Evolutionary conservation across 2,113 vertebrate genomes (phyloP).

Genomic region (Ameiurus melas): DNA sequence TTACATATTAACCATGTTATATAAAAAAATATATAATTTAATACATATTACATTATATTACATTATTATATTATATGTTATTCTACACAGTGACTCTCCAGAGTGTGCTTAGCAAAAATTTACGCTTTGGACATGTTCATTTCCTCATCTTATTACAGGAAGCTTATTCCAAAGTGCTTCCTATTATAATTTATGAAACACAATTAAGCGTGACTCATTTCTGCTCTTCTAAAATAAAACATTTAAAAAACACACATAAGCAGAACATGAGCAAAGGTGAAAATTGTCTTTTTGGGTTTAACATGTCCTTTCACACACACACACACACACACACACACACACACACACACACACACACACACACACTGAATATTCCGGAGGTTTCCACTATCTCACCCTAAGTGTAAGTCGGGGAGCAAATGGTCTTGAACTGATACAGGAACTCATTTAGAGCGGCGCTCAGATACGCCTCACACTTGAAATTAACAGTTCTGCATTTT

Average conservation of each 20-base stretch:
- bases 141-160: slow-evolving; percentile 75
- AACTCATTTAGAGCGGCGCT: slow-evolving; percentile 59
- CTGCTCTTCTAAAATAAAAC: slow-evolving; percentile 66
- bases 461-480: slow-evolving; percentile 49
- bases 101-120: slow-evolving; percentile 69
- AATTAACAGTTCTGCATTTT: slow-evolving; percentile 46
- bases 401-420: slow-evolving; percentile 50
- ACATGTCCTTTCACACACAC: not conserved
- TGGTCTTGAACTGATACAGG: slow-evolving; percentile 59
- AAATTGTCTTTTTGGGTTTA: slow-evolving; percentile 62
- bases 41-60: not conserved
- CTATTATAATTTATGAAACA: slow-evolving; percentile 75
- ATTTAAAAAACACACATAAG: slow-evolving; percentile 62
- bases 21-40: not conserved
- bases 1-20: not conserved
- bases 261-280: slow-evolving; percentile 48
- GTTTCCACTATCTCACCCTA: slow-evolving; percentile 48
- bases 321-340: slow-evolving; percentile 3
- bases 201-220: slow-evolving; percentile 74
- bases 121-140: slow-evolving; percentile 64
- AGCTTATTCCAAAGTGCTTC: slow-evolving; percentile 68
- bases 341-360: slow-evolving; percentile 13
- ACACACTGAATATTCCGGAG: slow-evolving; percentile 58
- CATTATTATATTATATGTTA: not conserved
- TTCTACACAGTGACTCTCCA: slow-evolving; percentile 49